phyloP scores from a whole-genome alignment of 1,140 invertebrate species.

The Drosophila nannoptera region DNA sequence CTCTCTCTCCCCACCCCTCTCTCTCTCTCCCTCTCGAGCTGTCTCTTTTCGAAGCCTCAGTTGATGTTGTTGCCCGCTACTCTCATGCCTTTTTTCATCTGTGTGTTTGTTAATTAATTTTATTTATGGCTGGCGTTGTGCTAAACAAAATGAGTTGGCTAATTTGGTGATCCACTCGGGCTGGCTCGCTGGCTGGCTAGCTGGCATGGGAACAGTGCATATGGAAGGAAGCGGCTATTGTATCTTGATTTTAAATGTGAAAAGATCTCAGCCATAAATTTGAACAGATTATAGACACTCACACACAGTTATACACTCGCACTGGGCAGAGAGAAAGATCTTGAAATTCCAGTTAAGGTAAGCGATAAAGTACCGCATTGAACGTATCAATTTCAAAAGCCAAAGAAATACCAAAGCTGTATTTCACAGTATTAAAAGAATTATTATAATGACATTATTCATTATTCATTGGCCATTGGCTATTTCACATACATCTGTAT shows the following conservation, averaged over 20 bases:
- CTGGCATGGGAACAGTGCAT: constrained; percentile 36
- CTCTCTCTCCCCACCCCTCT: too few relatives aligned
- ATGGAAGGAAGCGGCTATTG: constrained; percentile 41
- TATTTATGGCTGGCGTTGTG: constrained; percentile 57
- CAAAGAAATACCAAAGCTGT: too few relatives aligned
- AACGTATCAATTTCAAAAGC: not conserved
- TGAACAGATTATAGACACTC: constrained; percentile 38
- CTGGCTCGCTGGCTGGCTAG: too few relatives aligned
- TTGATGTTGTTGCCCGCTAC: constrained; percentile 10
- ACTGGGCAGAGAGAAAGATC: constrained; percentile 10
- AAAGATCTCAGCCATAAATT: constrained; percentile 38
- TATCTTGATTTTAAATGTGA: constrained; percentile 43
- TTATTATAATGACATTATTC: too few relatives aligned
- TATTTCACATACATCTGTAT: too few relatives aligned
- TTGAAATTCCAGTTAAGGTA: constrained; percentile 31
- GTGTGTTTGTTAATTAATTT: constrained; percentile 47
- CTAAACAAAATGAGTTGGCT: constrained; percentile 52
- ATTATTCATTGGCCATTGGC: too few relatives aligned
- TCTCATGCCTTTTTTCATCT: constrained; percentile 21
- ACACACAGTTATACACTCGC: too few relatives aligned
- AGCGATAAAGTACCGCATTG: constrained; percentile 9
- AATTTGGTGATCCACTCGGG: constrained; percentile 54
- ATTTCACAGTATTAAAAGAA: too few relatives aligned
- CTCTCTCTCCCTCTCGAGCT: too few relatives aligned
- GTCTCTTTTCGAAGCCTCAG: too few relatives aligned